Percentiles rank a stretch among this genome's conserved stretches.
phyloP scores from a whole-genome alignment of 1,140 invertebrate genomes.

The Drosophila micromelanica region DNA sequence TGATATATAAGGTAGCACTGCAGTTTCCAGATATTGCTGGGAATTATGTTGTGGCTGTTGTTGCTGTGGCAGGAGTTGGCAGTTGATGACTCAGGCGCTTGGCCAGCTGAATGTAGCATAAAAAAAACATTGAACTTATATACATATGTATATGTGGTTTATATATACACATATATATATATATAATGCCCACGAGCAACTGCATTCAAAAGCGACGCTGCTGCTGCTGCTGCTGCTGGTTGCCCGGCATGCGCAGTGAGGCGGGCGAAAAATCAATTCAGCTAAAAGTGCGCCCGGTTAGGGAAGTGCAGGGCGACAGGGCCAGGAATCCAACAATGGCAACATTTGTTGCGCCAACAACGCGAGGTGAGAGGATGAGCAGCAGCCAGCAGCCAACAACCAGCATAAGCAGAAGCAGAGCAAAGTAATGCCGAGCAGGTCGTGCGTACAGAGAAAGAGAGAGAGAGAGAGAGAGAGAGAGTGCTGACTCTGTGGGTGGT shows the following conservation, averaged over 20 bases:
- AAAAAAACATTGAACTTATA: conserved; percentile 11
- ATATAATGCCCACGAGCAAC: conserved; percentile 23
- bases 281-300: conserved; percentile 79
- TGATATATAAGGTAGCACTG: conserved; percentile 24
- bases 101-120: conserved; percentile 19
- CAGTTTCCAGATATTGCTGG: conserved; percentile 46
- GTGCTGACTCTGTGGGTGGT: conserved; percentile 1
- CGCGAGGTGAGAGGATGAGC: conserved; percentile 2
- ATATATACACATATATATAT: conserved; percentile 3
- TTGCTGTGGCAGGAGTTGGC: conserved; percentile 51
- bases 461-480: neutral
- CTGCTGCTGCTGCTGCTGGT: conserved; percentile 35
- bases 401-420: conserved; percentile 21
- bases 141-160: conserved; percentile 3
- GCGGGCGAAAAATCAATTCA: conserved; percentile 80
- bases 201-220: conserved; percentile 45
- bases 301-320: conserved; percentile 54
- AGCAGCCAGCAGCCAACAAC: conserved; percentile 23
- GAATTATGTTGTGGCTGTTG: conserved; percentile 28
- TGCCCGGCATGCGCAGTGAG: conserved; percentile 79
- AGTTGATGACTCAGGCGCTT: conserved; percentile 49
- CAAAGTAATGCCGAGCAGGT: conserved; percentile 41
- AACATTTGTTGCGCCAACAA: conserved; percentile 63
- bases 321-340: conserved; percentile 36
- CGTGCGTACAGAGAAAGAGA: neutral